These are phyloP conservation scores for Rhagonycha lutea DNA, from an alignment of 2,888 invertebrate species.

Conservation along the genomic window DNA sequence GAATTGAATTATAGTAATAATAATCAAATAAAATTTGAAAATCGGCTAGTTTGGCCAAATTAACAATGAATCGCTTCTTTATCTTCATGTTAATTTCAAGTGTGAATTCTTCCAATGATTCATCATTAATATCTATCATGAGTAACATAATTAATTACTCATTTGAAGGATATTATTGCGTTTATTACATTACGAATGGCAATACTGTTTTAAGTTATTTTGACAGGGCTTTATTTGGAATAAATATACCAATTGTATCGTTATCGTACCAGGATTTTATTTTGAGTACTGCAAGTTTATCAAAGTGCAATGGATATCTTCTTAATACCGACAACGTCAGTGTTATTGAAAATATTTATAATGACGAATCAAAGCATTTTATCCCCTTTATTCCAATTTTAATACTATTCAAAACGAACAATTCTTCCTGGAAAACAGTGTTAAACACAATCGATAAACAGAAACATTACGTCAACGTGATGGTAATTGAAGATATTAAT, in stretches of 20 bases:
- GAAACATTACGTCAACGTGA: not conserved
- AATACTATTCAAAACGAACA: not conserved
- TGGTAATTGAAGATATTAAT: not conserved
- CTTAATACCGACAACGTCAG: not conserved
- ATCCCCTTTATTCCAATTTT: not conserved
- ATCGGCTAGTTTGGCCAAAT: not conserved
- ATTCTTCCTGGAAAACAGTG: not conserved
- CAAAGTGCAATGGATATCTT: constrained; percentile 3
- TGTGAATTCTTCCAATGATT: not conserved
- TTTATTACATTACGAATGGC: not conserved
- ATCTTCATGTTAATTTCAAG: not conserved
- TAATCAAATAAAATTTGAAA: not conserved
- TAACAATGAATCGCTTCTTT: not conserved
- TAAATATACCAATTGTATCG: not conserved
- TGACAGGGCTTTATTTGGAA: not conserved
- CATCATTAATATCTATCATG: not conserved
- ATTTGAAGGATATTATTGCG: not conserved
- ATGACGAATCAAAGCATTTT: not conserved
- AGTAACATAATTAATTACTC: not conserved
- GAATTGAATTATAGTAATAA: no score
- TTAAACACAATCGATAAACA: not conserved
- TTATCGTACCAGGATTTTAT: not conserved
- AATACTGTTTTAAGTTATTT: not conserved
- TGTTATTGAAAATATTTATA: not conserved
- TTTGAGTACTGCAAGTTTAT: not conserved